Evolutionary conservation across 1,140 invertebrate species (phyloP), one percentile per base, ranked within the genome.

Genomic region (Neuroterus valhalla): DNA sequence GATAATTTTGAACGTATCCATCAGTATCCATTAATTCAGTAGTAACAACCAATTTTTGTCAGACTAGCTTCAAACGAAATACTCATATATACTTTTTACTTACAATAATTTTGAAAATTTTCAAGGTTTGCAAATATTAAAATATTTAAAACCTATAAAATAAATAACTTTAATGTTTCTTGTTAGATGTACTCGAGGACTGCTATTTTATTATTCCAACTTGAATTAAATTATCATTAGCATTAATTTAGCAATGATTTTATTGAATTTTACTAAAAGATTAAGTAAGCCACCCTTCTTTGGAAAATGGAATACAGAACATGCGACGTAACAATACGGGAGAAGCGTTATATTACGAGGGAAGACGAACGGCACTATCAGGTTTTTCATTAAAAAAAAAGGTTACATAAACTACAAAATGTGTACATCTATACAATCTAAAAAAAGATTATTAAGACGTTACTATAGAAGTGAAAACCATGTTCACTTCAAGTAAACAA

Each of bases 291-390:
- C 17, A 17, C 19, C 48, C 48, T 50, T 50, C 48, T 50, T 50
- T 50, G 48, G 48, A 50, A 50, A 50, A 50, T 50, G 48, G 48
- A 50, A 81, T 81, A 77, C 80, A 68, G 52, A 75, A 77, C 79
- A 81, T 81, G 79, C 79, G 75, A 81, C 77, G 74, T 77, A 77
- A 81, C 79, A 81, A 81, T 74, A 72, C 72, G 74, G 79, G 78
- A 76, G 71, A 78, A 80, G 75, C 26, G 26, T 73, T 75, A 80
- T 75, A 75, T 72, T 77, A 72, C 73, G 70, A 76, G 70, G 68
- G 68, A 42, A 50, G 17, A 50, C 21, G 4, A 38, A 8, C 8
- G 4, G 31, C 31, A 38, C 31, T 38, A 38, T 38, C 31, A 38
- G 31, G 31, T 38, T 38, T 38, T 38, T 38, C 1, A 10, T 38